These are phyloP conservation scores for Pterois miles DNA, from an alignment of 2,797 vertebrate species.

Conservation along the genomic window DNA sequence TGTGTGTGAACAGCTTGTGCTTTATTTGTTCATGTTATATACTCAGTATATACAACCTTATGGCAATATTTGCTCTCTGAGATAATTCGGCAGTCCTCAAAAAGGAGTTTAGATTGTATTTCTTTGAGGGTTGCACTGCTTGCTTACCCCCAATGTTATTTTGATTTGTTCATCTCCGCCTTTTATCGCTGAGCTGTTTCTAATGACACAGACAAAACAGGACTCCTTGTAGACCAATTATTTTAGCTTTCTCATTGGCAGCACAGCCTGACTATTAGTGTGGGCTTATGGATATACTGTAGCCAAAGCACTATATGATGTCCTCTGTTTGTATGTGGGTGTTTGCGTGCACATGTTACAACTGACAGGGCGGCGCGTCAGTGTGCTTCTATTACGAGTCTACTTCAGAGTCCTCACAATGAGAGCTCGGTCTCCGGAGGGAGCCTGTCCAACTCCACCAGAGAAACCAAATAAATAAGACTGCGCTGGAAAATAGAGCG, in stretches of 20 bases:
- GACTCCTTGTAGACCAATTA: constrained; percentile 78
- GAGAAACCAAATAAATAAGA: constrained; percentile 55
- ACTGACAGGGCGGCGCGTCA: constrained; percentile 30
- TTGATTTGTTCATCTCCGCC: constrained; percentile 59
- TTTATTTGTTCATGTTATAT: constrained; percentile 8
- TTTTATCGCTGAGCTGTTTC: constrained; percentile 73
- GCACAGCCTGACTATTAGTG: constrained; percentile 43
- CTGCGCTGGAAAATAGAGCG: neutral
- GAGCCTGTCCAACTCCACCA: constrained; percentile 37
- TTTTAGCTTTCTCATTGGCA: constrained; percentile 70
- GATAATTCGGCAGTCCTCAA: constrained; percentile 25
- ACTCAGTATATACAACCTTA: neutral
- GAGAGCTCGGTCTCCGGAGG: constrained; percentile 55
- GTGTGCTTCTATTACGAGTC: constrained; percentile 31
- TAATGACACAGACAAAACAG: constrained; percentile 70
- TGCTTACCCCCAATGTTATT: constrained; percentile 46
- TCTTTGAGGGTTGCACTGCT: constrained; percentile 53
- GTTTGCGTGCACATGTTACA: constrained; percentile 1
- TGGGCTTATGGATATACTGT: constrained; percentile 52
- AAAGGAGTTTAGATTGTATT: constrained; percentile 30
- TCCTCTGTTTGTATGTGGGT: constrained; percentile 18
- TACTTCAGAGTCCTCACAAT: constrained; percentile 51
- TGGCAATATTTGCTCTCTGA: constrained; percentile 8
- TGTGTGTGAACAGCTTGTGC: no score
- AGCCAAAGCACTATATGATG: constrained; percentile 53